Evolutionary conservation across 1,140 invertebrate species (phyloP).

Genomic region (Drosophila auraria): DNA sequence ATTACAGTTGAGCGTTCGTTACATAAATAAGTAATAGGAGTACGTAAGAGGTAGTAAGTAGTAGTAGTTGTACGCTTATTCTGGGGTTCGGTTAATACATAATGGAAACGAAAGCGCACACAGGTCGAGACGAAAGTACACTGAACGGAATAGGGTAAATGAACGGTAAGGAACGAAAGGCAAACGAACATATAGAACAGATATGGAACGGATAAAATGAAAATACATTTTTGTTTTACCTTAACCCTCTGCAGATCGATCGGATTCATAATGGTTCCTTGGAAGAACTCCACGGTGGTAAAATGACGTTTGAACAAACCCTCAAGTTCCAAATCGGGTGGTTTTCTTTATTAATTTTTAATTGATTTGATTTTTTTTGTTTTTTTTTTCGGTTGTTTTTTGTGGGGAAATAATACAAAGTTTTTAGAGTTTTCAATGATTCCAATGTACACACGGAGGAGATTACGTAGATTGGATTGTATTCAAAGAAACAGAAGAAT

Average conservation of each 20-base stretch:
- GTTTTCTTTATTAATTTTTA: slow-evolving; percentile 89
- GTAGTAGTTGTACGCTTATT: slow-evolving; percentile 41
- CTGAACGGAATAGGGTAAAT: slow-evolving; percentile 41
- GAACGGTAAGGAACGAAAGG: slow-evolving; percentile 52
- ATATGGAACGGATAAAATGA: slow-evolving; percentile 74
- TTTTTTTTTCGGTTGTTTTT: slow-evolving; percentile 41
- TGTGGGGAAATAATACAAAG: slow-evolving; percentile 74
- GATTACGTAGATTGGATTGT: slow-evolving; percentile 59
- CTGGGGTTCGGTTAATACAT: slow-evolving; percentile 49
- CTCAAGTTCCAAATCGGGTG: slow-evolving; percentile 98
- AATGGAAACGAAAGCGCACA: slow-evolving; percentile 37
- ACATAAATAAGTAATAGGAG: slow-evolving; percentile 34
- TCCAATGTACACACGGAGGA: slow-evolving; percentile 66
- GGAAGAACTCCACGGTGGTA: slow-evolving; percentile 99
- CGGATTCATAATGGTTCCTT: slow-evolving; percentile 99
- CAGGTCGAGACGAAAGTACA: slow-evolving; percentile 49
- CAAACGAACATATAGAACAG: slow-evolving; percentile 70
- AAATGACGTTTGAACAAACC: slow-evolving; percentile 99
- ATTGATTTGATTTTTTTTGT: slow-evolving; percentile 40
- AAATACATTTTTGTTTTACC: slow-evolving; percentile 89
- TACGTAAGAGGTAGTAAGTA: slow-evolving; percentile 37
- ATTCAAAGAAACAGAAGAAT: slow-evolving; percentile 61
- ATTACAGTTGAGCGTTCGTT: slow-evolving; percentile 58
- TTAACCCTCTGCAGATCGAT: slow-evolving; percentile 99
- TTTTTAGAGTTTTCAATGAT: slow-evolving; percentile 70